Evolutionary conservation across 1,140 invertebrate species (phyloP).

Genomic region (Spodoptera litura): DNA sequence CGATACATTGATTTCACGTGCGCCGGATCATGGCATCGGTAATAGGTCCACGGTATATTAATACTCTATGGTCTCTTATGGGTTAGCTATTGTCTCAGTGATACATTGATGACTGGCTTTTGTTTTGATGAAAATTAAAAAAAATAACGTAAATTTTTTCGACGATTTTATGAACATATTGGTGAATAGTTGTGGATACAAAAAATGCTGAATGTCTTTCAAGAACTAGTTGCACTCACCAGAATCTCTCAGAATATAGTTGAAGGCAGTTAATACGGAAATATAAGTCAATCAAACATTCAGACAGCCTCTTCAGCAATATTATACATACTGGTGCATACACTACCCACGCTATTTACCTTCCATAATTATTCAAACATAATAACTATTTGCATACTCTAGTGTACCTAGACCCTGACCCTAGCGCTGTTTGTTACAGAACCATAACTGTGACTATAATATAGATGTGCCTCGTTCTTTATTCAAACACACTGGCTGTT

Average conservation of each 20-base stretch:
- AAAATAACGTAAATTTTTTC: too few species aligned
- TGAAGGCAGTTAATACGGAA: too few species aligned
- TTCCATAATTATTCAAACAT: neutral
- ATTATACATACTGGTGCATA: neutral
- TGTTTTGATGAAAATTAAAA: neutral
- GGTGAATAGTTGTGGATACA: too few species aligned
- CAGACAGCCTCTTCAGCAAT: too few species aligned
- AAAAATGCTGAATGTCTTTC: too few species aligned
- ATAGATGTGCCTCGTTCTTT: neutral
- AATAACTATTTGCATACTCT: constrained; percentile 5
- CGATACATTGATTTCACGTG: constrained; percentile 57
- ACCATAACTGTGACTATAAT: constrained; percentile 9
- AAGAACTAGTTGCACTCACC: too few species aligned
- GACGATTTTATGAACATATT: too few species aligned
- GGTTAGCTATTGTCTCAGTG: constrained; percentile 47
- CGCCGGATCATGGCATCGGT: constrained; percentile 61
- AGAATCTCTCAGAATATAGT: too few species aligned
- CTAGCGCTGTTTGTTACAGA: neutral
- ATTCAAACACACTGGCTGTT: constrained; percentile 19
- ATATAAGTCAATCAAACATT: too few species aligned
- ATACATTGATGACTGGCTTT: neutral
- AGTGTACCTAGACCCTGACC: neutral
- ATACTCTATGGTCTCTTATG: constrained; percentile 54
- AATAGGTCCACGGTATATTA: constrained; percentile 60
- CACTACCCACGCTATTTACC: neutral